Conservation (phyloP, 2,888 invertebrate genomes). For the Orgyia antiqua region DNA sequence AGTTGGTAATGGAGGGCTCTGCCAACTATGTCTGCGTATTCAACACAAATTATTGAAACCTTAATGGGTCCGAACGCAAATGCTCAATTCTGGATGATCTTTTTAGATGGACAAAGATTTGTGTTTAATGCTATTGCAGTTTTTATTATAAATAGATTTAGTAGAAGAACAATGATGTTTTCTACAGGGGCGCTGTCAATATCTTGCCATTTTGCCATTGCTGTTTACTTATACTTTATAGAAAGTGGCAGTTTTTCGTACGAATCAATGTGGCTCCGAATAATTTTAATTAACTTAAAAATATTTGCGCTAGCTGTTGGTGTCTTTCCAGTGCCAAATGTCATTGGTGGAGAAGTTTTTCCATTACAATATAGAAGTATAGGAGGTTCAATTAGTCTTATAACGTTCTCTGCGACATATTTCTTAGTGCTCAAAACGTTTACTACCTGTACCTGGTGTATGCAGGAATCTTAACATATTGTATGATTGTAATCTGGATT, state of each 20-base stretch:
- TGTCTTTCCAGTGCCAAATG: conserved; percentile 80
- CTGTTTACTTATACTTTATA: conserved; percentile 50
- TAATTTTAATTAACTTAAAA: conserved; percentile 68
- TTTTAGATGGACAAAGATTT: conserved; percentile 79
- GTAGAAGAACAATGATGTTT: conserved; percentile 77
- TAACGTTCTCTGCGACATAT: conserved; percentile 72
- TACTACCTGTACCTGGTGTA: conserved; percentile 77
- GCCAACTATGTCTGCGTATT: conserved; percentile 79
- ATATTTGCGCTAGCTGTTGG: conserved; percentile 78
- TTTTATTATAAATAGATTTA: conserved; percentile 74
- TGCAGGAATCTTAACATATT: conserved; percentile 63
- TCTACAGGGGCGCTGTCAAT: conserved; percentile 75
- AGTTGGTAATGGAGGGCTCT: conserved; percentile 45
- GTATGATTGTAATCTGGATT: conserved; percentile 71
- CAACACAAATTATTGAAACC: conserved; percentile 75
- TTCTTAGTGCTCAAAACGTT: conserved; percentile 80
- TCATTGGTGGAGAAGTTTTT: conserved; percentile 83
- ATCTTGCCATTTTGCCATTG: conserved; percentile 70
- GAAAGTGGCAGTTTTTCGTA: conserved; percentile 28
- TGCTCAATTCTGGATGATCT: conserved; percentile 79
- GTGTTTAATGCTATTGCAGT: conserved; percentile 77
- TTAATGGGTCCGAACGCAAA: conserved; percentile 75
- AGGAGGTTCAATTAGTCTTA: conserved; percentile 78
- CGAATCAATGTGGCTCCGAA: conserved; percentile 55
- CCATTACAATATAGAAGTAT: conserved; percentile 77